phyloP scores from a whole-genome alignment of 2,797 vertebrate genomes.

The Apodemus agrarius region DNA sequence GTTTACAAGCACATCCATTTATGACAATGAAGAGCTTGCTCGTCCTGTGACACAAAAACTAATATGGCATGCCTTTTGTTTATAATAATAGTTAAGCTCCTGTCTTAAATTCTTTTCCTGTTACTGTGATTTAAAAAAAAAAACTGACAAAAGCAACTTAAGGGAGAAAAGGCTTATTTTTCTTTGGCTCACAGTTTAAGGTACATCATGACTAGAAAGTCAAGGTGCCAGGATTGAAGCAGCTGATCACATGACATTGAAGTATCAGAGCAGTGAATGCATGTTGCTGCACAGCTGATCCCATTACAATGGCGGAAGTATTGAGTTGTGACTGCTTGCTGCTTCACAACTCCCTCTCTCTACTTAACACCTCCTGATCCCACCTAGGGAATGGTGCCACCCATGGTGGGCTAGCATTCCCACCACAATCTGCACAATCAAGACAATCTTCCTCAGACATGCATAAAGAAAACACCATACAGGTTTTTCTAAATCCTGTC shows the following conservation, averaged over 20 bases:
- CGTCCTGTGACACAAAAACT: not conserved
- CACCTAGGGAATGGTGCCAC: not conserved
- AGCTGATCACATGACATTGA: not conserved
- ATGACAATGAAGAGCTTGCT: not conserved
- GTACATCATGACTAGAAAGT: not conserved
- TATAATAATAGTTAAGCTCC: not conserved
- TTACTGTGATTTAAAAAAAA: not conserved
- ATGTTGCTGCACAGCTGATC: not conserved
- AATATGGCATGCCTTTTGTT: not conserved
- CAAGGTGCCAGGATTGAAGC: not conserved
- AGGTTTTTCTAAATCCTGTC: not conserved
- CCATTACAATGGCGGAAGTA: too few relatives aligned
- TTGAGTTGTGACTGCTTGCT: not conserved
- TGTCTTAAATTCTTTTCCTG: not conserved
- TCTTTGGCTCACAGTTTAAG: not conserved
- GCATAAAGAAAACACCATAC: not conserved
- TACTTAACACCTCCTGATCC: not conserved
- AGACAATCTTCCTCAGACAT: not conserved
- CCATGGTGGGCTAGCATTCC: not conserved
- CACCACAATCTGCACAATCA: not conserved
- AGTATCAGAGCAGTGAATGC: not conserved
- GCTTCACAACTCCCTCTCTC: not conserved
- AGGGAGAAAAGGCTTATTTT: not conserved
- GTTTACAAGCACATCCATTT: not conserved
- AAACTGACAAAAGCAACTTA: not conserved